Percentiles rank a stretch among this genome's conserved stretches.
phyloP scores from a whole-genome alignment of 1,140 invertebrate genomes.

The Dinoponera quadriceps region DNA sequence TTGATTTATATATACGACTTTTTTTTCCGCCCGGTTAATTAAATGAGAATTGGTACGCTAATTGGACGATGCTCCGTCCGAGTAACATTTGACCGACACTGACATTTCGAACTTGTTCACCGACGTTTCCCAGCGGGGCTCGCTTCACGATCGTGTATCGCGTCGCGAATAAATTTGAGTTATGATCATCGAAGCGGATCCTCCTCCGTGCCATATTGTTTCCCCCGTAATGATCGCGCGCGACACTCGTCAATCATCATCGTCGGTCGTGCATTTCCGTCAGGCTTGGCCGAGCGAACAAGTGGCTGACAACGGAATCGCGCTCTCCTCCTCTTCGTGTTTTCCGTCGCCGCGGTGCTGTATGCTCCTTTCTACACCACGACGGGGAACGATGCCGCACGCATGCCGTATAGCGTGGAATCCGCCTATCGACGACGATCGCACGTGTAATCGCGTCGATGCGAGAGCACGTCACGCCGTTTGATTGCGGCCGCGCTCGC shows the following conservation, averaged over 20 bases:
- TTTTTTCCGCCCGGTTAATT: not conserved
- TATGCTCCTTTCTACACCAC: not conserved
- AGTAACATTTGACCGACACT: not conserved
- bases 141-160: not conserved
- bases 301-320: conserved; percentile 35
- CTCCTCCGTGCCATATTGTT: conserved; percentile 32
- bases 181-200: conserved; percentile 13
- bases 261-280: conserved; percentile 66
- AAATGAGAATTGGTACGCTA: not conserved
- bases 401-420: conserved; percentile 34
- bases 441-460: conserved; percentile 64
- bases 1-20: no score
- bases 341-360: not conserved
- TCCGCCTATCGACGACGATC: conserved; percentile 58
- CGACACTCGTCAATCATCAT: conserved; percentile 57
- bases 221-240: conserved; percentile 52
- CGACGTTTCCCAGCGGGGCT: not conserved
- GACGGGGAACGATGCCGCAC: conserved; percentile 18
- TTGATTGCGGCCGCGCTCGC: conserved; percentile 52
- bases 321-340: not conserved
- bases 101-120: not conserved
- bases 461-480: conserved; percentile 67
- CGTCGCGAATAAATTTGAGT: not conserved
- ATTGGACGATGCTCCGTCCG: not conserved
- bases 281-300: conserved; percentile 50